Conservation (phyloP, 2,113 vertebrate genomes). For the Chamaea fasciata region DNA sequence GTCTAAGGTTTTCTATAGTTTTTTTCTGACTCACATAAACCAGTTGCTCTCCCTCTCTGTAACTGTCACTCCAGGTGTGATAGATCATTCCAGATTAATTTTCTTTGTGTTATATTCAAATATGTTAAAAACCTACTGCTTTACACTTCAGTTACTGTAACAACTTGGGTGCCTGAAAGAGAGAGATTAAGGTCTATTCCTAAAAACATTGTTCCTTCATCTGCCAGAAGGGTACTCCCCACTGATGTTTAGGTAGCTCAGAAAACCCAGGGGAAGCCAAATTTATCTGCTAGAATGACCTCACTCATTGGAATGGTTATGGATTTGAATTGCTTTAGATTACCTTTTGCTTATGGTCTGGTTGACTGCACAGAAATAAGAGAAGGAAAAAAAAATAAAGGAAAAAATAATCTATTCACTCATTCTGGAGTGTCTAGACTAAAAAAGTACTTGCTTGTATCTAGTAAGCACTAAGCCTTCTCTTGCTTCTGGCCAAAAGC, state of each 20-base stretch:
- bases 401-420: neutral
- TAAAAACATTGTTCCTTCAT: neutral
- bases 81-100: neutral
- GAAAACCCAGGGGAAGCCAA: neutral
- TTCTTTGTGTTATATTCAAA: neutral
- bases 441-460: neutral
- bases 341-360: neutral
- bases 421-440: neutral
- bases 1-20: neutral
- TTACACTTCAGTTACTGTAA: neutral
- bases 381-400: neutral
- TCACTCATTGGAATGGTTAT: neutral
- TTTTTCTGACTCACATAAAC: neutral
- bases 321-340: neutral
- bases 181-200: neutral
- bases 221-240: neutral
- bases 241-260: neutral
- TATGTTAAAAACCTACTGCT: neutral
- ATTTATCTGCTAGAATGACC: neutral
- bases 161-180: neutral
- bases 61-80: neutral
- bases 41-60: neutral
- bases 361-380: neutral
- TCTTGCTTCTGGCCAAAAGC: neutral
- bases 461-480: neutral